A percentile compares a stretch with the other conserved stretches of the same genome.
Evolutionary conservation across 2,888 invertebrate genomes (phyloP).

Genomic region (Steinernema hermaphroditum): DNA sequence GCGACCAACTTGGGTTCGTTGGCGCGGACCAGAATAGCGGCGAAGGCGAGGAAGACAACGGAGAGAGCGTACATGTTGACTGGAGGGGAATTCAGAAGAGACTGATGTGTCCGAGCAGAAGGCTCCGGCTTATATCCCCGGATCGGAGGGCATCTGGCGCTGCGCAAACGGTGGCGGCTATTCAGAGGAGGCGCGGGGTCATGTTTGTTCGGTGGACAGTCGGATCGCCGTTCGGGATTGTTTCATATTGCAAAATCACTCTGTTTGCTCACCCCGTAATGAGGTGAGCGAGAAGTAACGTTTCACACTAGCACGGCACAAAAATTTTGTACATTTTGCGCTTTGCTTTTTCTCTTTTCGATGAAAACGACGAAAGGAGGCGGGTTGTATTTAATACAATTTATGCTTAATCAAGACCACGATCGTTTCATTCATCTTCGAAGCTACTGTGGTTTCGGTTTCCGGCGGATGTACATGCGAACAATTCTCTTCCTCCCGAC

Average conservation of each 20-base stretch:
- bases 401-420: too few relatives aligned
- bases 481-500: too few relatives aligned
- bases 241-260: not conserved
- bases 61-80: not conserved
- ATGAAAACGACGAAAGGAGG: too few relatives aligned
- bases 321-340: too few relatives aligned
- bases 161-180: not conserved
- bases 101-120: not conserved
- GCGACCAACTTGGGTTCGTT: not conserved
- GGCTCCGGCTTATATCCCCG: not conserved
- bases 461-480: too few relatives aligned
- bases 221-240: not conserved
- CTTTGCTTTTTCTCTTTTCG: too few relatives aligned
- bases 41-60: not conserved
- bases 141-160: not conserved
- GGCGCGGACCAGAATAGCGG: not conserved
- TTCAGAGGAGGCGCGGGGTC: not conserved
- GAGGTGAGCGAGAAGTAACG: too few relatives aligned
- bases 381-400: too few relatives aligned
- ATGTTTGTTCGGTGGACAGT: not conserved
- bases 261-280: too few relatives aligned
- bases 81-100: not conserved
- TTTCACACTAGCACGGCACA: too few relatives aligned
- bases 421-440: too few relatives aligned
- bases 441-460: too few relatives aligned